Evolutionary conservation across 2,888 invertebrate genomes (phyloP), one percentile per base, ranked within the genome.

Genomic region (Drosophila kuntzei): DNA sequence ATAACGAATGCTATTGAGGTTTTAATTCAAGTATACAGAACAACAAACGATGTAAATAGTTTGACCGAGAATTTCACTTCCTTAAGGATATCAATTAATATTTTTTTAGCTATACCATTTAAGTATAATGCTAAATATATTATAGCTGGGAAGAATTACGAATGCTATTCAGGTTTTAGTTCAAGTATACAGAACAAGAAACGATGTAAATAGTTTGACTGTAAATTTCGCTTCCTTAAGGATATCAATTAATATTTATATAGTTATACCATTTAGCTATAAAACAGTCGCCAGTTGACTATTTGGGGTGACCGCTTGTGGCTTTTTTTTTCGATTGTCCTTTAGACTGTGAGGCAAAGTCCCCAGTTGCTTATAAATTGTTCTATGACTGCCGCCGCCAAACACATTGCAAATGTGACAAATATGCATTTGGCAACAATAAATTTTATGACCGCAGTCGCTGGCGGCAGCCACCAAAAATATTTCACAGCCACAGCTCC

Each of bases 401-500:
- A 85, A 80, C 64, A 76, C 84, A 87, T 88, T 86, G 87, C 87
- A 73, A 83, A 86, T 88, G 86, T 86, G 86, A 86, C 86, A 86
- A 86, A 88, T 87, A 85, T 88, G 89, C 85, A 77, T 84, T 83
- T 87, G 87, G 88, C 75, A 80, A 79, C 87, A 70, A 86, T 86
- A 86, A 86, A 86, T 86, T 88, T 81, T 67, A 73, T 71, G 76
- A 88, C 86, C 86, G 72, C 86, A 85, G 84, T 76, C 88, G 69
- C 64, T 74, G 68, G 78, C 67, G 75, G 66, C 65, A 54, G 76
- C 79, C 74, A 80, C 80, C 85, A 76, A 83, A 82, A 81, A 87
- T 83, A 87, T 83, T 87, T 79, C 70, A 74, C 70, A 67, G 46
- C 32, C 43, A 20, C 54, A 34, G 62, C 50, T 63, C 51, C 65